Evolutionary conservation across 1,140 invertebrate species (phyloP), one percentile per base, ranked within the genome.

Genomic region (Bombus soroeensis): DNA sequence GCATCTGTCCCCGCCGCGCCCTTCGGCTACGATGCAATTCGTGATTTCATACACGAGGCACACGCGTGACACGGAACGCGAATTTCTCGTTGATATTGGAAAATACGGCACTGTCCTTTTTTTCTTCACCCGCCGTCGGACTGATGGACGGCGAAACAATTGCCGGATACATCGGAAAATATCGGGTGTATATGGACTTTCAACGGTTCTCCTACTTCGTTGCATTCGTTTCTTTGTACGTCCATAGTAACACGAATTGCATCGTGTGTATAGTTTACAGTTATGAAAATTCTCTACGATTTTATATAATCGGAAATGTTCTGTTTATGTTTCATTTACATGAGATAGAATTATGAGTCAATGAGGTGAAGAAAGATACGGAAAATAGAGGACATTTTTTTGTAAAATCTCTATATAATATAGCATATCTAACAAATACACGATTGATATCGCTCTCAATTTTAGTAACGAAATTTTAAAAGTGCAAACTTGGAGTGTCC

Each of bases 51-150:
- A 80, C 68, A 41, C 74, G 74, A 43, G 34, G 62, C 59, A 74
- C 71, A 83, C 37, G 64, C 47, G 64, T 62, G 57, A 88, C 87
- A 41, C 77, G 72, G 64, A 77, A 66, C 72, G 72, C 64, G 66
- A 89, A 77, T 77, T 22, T 59, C 76, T 64, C 53, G 76, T 89
- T 75, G 59, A 73, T 83, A 70, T 64, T 82, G 80, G 86, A 81
- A 89, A 71, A 64, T n/a, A 28, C 47, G 22, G 28, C 18, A n/a
- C 15, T 34, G 68, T 66, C 43, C 34, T 37, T 53, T 64, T n/a
- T 68, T 22, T 13, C 64, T 22, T 34, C 18, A 22, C 32, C 18
- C 22, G 1, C 18, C 32, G n/a, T 34, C 47, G 53, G 28, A 22
- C 39, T 57, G 57, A 64, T 73, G 76, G 77, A 73, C 57, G 39